These are phyloP conservation scores for Meliscaeva auricollis DNA, from an alignment of 2,888 invertebrate genomes.

Conservation along the genomic window DNA sequence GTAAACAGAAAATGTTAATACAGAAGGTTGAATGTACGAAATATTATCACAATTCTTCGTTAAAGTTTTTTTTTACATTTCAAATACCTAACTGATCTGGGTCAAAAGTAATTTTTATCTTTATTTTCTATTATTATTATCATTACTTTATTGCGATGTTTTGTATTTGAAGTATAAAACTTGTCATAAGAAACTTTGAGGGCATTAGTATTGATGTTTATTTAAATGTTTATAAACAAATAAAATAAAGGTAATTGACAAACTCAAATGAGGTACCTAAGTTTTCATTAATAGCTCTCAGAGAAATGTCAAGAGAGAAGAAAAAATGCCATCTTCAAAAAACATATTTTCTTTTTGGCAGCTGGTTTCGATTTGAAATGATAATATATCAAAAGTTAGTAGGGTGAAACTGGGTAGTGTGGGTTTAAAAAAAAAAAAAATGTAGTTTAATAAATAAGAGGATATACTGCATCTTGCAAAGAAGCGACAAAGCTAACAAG, in stretches of 20 bases:
- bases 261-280: too few relatives aligned
- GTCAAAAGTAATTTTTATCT: constrained; percentile 44
- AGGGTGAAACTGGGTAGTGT: not conserved
- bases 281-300: not conserved
- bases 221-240: constrained; percentile 13
- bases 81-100: constrained; percentile 56
- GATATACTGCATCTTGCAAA: too few relatives aligned
- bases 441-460: too few relatives aligned
- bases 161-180: not conserved
- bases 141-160: not conserved
- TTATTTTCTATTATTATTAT: not conserved
- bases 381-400: not conserved
- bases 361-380: not conserved
- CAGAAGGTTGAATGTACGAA: constrained; percentile 63
- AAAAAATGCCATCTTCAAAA: not conserved
- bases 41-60: constrained; percentile 35
- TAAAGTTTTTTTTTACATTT: constrained; percentile 22
- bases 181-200: constrained; percentile 1
- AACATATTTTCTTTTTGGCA: not conserved
- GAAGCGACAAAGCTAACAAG: too few relatives aligned
- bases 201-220: not conserved
- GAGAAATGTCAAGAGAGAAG: not conserved
- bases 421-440: too few relatives aligned
- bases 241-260: too few relatives aligned
- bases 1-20: too few relatives aligned